These are phyloP conservation scores for Pocillopora damicornis DNA, from an alignment of 64 coral and sea anemone species.

Conservation along the genomic window DNA sequence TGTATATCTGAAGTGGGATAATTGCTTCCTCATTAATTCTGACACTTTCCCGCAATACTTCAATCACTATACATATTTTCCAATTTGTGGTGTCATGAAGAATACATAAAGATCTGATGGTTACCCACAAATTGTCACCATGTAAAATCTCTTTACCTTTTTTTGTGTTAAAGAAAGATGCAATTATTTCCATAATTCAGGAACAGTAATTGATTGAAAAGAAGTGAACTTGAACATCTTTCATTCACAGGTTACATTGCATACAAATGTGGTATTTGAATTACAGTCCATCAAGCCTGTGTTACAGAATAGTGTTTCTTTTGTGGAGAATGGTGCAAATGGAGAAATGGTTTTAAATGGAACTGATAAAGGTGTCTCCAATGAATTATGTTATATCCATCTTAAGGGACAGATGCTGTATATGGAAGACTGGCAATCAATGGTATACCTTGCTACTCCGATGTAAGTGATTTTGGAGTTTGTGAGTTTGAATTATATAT, in stretches of 20 bases:
- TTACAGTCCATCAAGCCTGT: slow-evolving; percentile 30
- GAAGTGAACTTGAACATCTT: background rate
- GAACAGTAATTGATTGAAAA: background rate
- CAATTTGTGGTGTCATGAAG: too few relatives aligned
- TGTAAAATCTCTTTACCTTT: too few relatives aligned
- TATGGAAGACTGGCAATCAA: slow-evolving; percentile 84
- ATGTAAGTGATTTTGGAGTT: slow-evolving; percentile 43
- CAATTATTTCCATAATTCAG: too few relatives aligned
- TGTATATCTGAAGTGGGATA: too few relatives aligned
- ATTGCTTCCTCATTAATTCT: too few relatives aligned
- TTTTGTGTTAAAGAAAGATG: too few relatives aligned
- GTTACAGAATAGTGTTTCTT: background rate
- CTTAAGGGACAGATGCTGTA: slow-evolving; percentile 88
- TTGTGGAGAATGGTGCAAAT: background rate
- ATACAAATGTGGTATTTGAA: slow-evolving; percentile 72
- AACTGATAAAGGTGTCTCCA: background rate
- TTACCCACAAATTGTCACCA: too few relatives aligned
- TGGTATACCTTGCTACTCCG: slow-evolving; percentile 84
- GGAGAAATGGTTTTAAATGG: slow-evolving; percentile 17
- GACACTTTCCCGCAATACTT: too few relatives aligned
- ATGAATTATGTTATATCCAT: slow-evolving; percentile 54
- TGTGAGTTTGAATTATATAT: background rate
- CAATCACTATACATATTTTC: too few relatives aligned
- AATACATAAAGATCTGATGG: too few relatives aligned
- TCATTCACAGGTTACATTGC: slow-evolving; percentile 21